Conservation (phyloP, 1,140 invertebrate genomes). For the Phthorimaea operculella region DNA sequence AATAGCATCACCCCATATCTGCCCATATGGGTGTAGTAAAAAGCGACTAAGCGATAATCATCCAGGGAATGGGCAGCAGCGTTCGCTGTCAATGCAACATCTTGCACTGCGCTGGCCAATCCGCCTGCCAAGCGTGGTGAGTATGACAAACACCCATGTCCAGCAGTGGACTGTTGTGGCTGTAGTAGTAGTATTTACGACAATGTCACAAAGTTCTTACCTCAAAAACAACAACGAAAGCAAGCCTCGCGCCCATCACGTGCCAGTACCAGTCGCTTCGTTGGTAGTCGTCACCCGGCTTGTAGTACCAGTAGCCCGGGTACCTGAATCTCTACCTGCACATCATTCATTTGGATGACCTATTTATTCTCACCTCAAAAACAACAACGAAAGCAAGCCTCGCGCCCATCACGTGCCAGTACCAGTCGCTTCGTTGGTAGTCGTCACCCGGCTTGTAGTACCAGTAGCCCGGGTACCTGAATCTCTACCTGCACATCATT, state of each 20-base stretch:
- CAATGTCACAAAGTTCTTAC: constrained; percentile 56
- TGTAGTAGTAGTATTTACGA: too few species aligned
- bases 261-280: constrained; percentile 88
- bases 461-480: constrained; percentile 89
- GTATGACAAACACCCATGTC: too few species aligned
- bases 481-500: constrained; percentile 7
- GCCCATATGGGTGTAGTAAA: too few species aligned
- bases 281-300: constrained; percentile 76
- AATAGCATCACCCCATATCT: too few species aligned
- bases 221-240: constrained; percentile 94
- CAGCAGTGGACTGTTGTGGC: too few species aligned
- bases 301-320: constrained; percentile 81
- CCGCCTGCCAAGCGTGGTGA: too few species aligned
- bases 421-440: constrained; percentile 81
- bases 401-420: constrained; percentile 92
- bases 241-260: constrained; percentile 87
- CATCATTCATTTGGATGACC: too few species aligned
- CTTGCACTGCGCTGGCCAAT: too few species aligned
- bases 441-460: constrained; percentile 71
- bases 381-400: constrained; percentile 90
- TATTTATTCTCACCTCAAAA: constrained; percentile 90
- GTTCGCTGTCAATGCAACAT: too few species aligned
- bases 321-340: constrained; percentile 70
- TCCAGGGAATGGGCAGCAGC: too few species aligned
- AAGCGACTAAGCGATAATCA: too few species aligned